Conservation (phyloP, 2,888 invertebrate species). For the Drosophila quinaria region DNA sequence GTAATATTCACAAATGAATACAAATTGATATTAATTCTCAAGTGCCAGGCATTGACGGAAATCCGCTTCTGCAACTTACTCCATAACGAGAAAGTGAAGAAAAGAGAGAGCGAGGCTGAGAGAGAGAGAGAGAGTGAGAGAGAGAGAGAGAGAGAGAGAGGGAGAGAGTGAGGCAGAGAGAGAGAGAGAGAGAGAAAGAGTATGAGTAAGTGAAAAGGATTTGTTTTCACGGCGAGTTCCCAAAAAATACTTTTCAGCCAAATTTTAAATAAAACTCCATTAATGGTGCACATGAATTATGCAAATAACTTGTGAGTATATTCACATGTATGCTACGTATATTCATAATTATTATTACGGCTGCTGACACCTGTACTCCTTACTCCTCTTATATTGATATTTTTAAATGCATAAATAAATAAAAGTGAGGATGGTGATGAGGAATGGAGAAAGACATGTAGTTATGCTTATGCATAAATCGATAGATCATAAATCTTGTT, state of each 20-base stretch:
- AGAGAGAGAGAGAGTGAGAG: neutral
- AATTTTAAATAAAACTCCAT: constrained; percentile 23
- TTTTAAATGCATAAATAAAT: constrained; percentile 1
- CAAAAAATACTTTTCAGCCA: constrained; percentile 32
- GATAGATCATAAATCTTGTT: constrained; percentile 71
- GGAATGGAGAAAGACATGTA: neutral
- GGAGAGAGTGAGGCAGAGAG: neutral
- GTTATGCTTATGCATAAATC: constrained; percentile 52
- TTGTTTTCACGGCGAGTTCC: constrained; percentile 33
- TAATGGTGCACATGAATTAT: constrained; percentile 68
- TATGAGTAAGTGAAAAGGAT: constrained; percentile 57
- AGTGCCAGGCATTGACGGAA: constrained; percentile 69
- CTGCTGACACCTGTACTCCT: constrained; percentile 29
- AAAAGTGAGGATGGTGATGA: constrained; percentile 5
- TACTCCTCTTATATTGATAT: neutral
- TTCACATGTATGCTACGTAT: constrained; percentile 2
- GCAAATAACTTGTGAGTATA: constrained; percentile 60
- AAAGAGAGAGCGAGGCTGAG: neutral
- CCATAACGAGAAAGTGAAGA: neutral
- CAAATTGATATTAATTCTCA: constrained; percentile 79
- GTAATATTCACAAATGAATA: constrained; percentile 80
- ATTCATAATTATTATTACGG: constrained; percentile 40
- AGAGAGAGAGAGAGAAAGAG: neutral
- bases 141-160: neutral
- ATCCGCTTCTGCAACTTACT: constrained; percentile 51